Base-by-base conservation (phyloP, 2,888 invertebrate species). In the Lasius fuliginosus region DNA sequence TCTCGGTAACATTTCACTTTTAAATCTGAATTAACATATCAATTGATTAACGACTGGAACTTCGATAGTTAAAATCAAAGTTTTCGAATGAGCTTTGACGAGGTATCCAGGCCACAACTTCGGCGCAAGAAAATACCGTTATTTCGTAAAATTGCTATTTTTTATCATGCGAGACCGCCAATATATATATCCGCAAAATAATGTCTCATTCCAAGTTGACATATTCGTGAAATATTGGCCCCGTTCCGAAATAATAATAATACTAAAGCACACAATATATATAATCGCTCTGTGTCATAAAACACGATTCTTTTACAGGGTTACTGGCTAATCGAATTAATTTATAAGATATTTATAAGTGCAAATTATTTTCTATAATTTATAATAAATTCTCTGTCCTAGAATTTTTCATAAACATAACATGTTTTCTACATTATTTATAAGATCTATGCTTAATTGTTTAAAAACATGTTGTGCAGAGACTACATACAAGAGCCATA, bases 21-120 rank as follows among this genome's bases (percentile, higher is more conserved):
- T 18, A 68, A 68, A 9, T 30, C 15, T 30, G 18, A n/a, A 68
- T 30, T 33, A 53, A 53, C 36, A 12, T 69, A 3, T 42, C 30
- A 23, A 23, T 4, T n/a, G n/a, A 23, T 60, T 23, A 30, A 68
- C n/a, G 33, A 46, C 3, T 40, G 40, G 1, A 76, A 65, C 0
- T 40, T 36, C 3, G 36, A 53, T 27, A 36, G 0, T 1, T 53
- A 53, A 1, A 3, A 23, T 5, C 18, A 12, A 75, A 79, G 46
- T 74, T 36, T 67, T 36, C 30, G 5, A 49, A 68, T n/a, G 27
- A 64, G n/a, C 30, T 58, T 58, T 3, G 9, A n/a, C n/a, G 69
- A 81, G 23, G 23, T 85, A 89, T 88, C 81, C 85, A 67, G 82
- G 58, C 53, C 88, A 33, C 69, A 88, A 69, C 76, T 83, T 85